Base-by-base conservation (phyloP, 1,140 invertebrate species). In the Drosophila aff. region DNA sequence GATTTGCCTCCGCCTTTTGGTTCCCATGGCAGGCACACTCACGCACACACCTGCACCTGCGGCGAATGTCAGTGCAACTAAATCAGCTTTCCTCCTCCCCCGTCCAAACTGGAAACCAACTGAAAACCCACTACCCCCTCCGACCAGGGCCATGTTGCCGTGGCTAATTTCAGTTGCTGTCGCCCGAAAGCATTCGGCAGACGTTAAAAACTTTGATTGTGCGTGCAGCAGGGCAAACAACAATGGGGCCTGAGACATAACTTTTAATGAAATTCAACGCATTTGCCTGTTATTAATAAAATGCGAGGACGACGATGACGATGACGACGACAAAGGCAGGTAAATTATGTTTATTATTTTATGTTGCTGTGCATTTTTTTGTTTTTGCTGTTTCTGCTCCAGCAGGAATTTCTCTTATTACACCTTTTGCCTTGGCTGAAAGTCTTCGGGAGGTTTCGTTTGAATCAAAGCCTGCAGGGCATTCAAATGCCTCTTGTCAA, bases 311-410 rank as follows among this genome's bases (percentile, higher is more conserved):
- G 66, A 78, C 76, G 52, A 33, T 33, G 28, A 31, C 79, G 82
- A 82, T 47, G 74, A 65, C 78, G 69, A 85, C 55, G 74, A 72
- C 79, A 73, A 79, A 85, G 64, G 72, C 82, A 60, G 58, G 38
- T 71, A 84, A 90, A 90, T 90, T 90, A 90, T 90, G 85, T 89
- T 89, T 89, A 89, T 89, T 89, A 90, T 89, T 89, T 89, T 76
- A 81, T 81, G 50, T 72, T 33, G 52, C 38, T 60, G 44, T 52
- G 53, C 44, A 50, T 74, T 72, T 65, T n/a, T 15, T 26, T 47
- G 5, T 13, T 44, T 11, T 65, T 64, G 49, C 49, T 52, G 65
- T 43, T 69, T 69, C 44, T 69, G 57, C 46, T 38, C 26, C 53
- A 52, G 52, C 74, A 28, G 67, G 76, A 82, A 89, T 82, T 83